Percentiles rank a stretch among this genome's conserved stretches.
Evolutionary conservation across 2,888 invertebrate genomes (phyloP).

Genomic region (Metopia argyrocephala): DNA sequence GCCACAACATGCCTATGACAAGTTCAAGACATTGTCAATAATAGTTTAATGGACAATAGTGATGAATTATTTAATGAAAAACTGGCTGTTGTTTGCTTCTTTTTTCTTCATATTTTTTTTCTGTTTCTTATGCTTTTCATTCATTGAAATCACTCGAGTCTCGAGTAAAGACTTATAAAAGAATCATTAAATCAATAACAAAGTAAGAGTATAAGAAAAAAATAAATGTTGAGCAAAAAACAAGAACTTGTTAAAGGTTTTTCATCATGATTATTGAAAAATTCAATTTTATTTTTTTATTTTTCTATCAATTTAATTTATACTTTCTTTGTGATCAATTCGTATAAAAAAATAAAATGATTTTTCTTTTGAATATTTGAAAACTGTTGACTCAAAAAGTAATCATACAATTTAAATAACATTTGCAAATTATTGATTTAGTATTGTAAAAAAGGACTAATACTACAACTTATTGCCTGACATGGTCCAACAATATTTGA

Average conservation of each 20-base stretch:
- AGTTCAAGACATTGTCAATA: constrained; percentile 64
- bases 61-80: constrained; percentile 64
- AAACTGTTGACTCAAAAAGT: background rate
- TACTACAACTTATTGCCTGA: too few species aligned
- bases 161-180: constrained; percentile 30
- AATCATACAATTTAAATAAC: too few species aligned
- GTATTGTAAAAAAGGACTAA: too few species aligned
- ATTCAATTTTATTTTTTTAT: constrained; percentile 7
- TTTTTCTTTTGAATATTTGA: background rate
- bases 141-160: background rate
- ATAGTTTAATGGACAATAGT: constrained; percentile 62
- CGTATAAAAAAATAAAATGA: background rate
- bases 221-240: background rate
- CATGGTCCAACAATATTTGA: too few species aligned
- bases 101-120: background rate
- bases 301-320: constrained; percentile 29
- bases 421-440: too few species aligned
- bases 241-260: constrained; percentile 32
- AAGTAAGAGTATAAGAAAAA: background rate
- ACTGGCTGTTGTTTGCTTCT: background rate
- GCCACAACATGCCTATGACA: constrained; percentile 62
- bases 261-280: background rate
- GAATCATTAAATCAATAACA: constrained; percentile 52
- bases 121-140: background rate
- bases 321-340: constrained; percentile 11